Conservation (phyloP, 1,140 invertebrate species). For the Bombus huntii region DNA sequence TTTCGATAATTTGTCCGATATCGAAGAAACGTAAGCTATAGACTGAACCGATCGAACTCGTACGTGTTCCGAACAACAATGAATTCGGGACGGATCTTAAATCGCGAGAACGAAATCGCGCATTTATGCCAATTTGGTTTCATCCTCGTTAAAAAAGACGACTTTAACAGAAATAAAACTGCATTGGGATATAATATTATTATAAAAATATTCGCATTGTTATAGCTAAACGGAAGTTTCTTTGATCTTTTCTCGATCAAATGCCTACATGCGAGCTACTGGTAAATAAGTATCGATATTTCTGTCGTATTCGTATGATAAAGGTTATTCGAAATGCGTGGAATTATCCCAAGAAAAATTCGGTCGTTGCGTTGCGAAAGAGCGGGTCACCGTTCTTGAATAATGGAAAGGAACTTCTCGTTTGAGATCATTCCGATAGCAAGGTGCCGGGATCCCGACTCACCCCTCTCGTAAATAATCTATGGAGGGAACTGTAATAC, state of each 20-base stretch:
- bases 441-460: constrained; percentile 30
- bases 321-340: constrained; percentile 12
- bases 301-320: constrained; percentile 3
- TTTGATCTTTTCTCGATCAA: too few relatives aligned
- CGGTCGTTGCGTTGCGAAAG: constrained; percentile 10
- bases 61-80: neutral
- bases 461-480: constrained; percentile 61
- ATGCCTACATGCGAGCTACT: too few relatives aligned
- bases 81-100: neutral
- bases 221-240: neutral
- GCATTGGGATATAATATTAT: neutral
- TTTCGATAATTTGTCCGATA: neutral
- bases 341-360: constrained; percentile 35
- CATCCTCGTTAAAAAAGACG: neutral
- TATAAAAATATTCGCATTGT: neutral
- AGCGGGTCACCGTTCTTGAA: constrained; percentile 41
- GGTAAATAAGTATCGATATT: too few relatives aligned
- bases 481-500: too few relatives aligned
- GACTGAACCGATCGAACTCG: neutral
- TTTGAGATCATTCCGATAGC: constrained; percentile 16
- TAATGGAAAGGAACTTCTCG: constrained; percentile 49
- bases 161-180: neutral
- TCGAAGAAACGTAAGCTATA: neutral
- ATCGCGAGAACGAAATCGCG: neutral
- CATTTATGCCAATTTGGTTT: neutral